Conservation (phyloP, 2,113 vertebrate species). For the Corythornis vintsioides region DNA sequence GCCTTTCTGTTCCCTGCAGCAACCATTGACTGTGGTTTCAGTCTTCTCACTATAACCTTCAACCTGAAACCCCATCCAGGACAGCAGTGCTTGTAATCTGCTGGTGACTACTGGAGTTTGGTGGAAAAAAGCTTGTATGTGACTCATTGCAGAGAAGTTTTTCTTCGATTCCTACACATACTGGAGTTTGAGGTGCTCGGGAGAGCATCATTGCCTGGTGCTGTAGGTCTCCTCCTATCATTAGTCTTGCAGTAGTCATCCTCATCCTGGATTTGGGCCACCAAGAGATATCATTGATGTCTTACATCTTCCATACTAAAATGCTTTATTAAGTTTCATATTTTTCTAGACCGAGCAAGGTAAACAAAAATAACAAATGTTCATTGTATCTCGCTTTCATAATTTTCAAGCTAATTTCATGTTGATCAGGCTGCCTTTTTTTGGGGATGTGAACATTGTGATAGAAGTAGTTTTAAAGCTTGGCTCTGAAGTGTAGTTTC, state of each 20-base stretch:
- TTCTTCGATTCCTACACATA: fast-evolving
- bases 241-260: background rate
- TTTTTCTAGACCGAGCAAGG: background rate
- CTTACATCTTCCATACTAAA: background rate
- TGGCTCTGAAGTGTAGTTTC: fast-evolving
- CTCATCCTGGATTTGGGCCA: background rate
- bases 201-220: fast-evolving
- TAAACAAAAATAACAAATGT: background rate
- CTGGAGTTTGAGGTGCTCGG: background rate
- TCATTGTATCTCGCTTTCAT: background rate
- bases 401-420: background rate
- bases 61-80: background rate
- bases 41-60: background rate
- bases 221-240: fast-evolving
- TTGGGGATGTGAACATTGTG: no score
- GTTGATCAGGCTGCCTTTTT: background rate
- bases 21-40: background rate
- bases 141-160: background rate
- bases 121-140: background rate
- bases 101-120: background rate
- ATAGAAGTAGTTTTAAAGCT: background rate
- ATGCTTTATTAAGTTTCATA: background rate
- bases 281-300: background rate
- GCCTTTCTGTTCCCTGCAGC: background rate
- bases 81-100: background rate